Evolutionary conservation across 2,888 invertebrate genomes (phyloP).

Genomic region (Thecocarcelia acutangulata): DNA sequence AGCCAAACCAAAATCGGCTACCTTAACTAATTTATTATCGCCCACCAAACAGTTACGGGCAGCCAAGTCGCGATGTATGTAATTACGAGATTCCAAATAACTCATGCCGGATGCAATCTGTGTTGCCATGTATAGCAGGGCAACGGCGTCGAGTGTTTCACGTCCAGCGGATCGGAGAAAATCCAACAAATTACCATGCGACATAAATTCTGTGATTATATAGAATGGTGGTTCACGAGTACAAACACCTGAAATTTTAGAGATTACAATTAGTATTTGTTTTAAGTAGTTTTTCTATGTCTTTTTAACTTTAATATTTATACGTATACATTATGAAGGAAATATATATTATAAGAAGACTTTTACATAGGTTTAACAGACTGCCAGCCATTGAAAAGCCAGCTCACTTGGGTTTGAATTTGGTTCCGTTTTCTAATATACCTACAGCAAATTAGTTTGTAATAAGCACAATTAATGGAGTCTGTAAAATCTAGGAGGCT

Average conservation of each 20-base stretch:
- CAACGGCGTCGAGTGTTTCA: constrained; percentile 95
- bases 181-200: constrained; percentile 97
- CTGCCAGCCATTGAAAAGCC: no score
- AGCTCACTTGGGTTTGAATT: no score
- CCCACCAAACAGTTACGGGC: constrained; percentile 99
- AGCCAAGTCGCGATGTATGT: constrained; percentile 98
- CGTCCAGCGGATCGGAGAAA: constrained; percentile 94
- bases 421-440: no score
- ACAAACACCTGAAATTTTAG: constrained; percentile 88
- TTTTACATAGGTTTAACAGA: no score
- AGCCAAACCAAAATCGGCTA: constrained; percentile 99
- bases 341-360: no score
- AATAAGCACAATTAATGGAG: no score
- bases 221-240: constrained; percentile 99
- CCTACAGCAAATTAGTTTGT: no score
- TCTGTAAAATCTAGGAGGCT: no score
- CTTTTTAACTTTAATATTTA: no score
- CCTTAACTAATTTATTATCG: constrained; percentile 98
- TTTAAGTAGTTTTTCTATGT: no score
- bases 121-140: constrained; percentile 99
- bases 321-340: no score
- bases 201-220: constrained; percentile 99
- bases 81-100: constrained; percentile 96
- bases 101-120: constrained; percentile 99
- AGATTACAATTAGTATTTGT: background rate